phyloP scores from a whole-genome alignment of 2,888 invertebrate genomes.

The Pecten maximus region DNA sequence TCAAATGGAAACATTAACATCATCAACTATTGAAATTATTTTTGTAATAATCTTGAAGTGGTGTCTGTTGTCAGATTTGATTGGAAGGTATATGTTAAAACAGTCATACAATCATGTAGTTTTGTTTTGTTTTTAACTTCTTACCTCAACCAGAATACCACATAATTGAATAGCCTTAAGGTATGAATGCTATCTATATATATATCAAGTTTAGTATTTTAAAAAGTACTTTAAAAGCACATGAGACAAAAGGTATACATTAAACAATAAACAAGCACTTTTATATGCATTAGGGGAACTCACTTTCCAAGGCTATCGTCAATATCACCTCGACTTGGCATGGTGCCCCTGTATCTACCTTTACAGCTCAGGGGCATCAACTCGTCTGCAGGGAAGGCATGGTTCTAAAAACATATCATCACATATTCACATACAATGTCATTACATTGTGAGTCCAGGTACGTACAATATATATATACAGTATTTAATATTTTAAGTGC shows the following conservation, averaged over 20 bases:
- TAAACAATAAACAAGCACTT: neutral
- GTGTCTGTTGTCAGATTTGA: neutral
- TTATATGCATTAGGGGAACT: slow-evolving; percentile 81
- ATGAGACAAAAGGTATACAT: neutral
- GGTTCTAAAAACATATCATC: slow-evolving; percentile 83
- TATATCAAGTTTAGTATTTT: neutral
- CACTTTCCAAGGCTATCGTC: slow-evolving; percentile 98
- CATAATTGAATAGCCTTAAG: neutral
- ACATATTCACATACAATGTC: neutral
- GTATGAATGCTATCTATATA: neutral
- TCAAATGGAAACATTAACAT: no score
- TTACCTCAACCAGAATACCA: neutral
- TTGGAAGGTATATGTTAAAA: no score
- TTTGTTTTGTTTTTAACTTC: neutral
- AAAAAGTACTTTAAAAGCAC: neutral
- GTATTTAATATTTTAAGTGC: no score
- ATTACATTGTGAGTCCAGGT: no score
- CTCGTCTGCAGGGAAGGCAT: slow-evolving; percentile 99
- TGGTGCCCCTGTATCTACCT: slow-evolving; percentile 94
- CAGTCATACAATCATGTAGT: no score
- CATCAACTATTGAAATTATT: neutral
- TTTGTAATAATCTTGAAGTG: neutral
- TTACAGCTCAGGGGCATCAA: slow-evolving; percentile 97
- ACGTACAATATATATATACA: no score
- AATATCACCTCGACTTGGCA: slow-evolving; percentile 96